Evolutionary conservation across 1,140 invertebrate genomes (phyloP).

Genomic region (Bombyx mori): ASM3026992v2 NC_085110.1:6500501-6501000

Average conservation of each 20-base stretch:
- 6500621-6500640: too few species aligned
- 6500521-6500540: too few species aligned
- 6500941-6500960: too few species aligned
- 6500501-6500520: too few species aligned
- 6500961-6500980: too few species aligned
- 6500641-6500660: neutral
- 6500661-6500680: constrained; percentile 75
- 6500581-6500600: too few species aligned
- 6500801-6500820: constrained; percentile 94
- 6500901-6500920: too few species aligned
- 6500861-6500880: neutral
- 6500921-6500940: neutral
- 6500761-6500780: constrained; percentile 86
- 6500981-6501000: too few species aligned
- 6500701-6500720: constrained; percentile 89
- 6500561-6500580: too few species aligned
- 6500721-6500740: constrained; percentile 99
- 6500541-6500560: too few species aligned
- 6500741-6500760: constrained; percentile 92
- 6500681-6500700: constrained; percentile 84
- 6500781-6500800: constrained; percentile 93
- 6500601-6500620: too few species aligned
- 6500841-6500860: neutral
- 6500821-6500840: constrained; percentile 93
- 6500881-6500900: too few species aligned